A percentile compares a stretch with the other conserved stretches of the same genome.
Conservation (phyloP, 2,797 vertebrate genomes). For the Smutsia gigantea region DNA sequence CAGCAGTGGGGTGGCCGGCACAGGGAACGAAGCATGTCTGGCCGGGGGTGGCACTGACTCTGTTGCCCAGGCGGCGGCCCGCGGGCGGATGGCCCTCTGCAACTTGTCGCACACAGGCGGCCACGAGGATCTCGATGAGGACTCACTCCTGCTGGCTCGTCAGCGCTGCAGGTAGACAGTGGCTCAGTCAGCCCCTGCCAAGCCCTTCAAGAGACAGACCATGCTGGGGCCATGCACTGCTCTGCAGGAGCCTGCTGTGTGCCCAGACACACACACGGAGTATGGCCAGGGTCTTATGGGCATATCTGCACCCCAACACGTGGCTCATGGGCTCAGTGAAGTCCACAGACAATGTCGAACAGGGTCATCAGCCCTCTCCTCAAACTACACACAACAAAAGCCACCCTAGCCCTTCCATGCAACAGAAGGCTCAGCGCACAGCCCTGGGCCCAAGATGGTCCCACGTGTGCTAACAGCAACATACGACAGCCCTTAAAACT, state of each 20-base stretch:
- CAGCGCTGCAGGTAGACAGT: neutral
- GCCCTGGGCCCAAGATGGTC: neutral
- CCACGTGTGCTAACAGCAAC: neutral
- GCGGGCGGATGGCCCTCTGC: neutral
- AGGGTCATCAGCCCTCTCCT: neutral
- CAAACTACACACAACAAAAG: neutral
- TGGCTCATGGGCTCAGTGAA: neutral
- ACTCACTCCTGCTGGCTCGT: neutral
- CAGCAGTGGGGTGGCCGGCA: neutral
- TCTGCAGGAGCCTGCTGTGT: neutral
- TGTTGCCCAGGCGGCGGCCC: neutral
- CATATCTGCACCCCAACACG: neutral
- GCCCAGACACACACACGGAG: neutral
- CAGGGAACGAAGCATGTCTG: neutral
- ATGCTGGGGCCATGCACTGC: fast-evolving
- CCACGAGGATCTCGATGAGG: neutral
- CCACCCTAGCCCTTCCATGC: neutral
- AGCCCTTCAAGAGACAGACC: fast-evolving
- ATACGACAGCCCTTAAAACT: neutral
- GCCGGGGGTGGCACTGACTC: neutral
- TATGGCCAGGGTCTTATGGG: neutral
- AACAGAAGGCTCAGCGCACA: fast-evolving
- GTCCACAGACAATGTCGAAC: neutral
- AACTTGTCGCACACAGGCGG: neutral
- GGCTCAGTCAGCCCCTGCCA: neutral